These are phyloP conservation scores for Philopotamus ludificatus DNA, from an alignment of 1,140 invertebrate genomes.

Conservation along the genomic window DNA sequence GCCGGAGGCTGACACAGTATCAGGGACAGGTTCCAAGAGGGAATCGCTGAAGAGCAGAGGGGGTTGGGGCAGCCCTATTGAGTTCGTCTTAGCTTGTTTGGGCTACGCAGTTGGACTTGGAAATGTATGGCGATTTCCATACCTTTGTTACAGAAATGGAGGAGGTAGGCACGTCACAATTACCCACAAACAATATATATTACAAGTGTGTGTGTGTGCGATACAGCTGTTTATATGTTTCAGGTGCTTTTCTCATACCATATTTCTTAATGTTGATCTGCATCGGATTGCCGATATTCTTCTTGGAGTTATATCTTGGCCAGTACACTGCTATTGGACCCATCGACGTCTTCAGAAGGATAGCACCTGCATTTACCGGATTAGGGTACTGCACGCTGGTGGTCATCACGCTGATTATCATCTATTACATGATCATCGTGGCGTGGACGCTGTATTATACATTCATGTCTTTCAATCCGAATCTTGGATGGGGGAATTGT, in stretches of 20 bases:
- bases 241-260: slow-evolving; percentile 78
- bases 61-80: slow-evolving; percentile 71
- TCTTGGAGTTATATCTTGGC: slow-evolving; percentile 64
- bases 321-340: slow-evolving; percentile 65
- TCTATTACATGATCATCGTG: slow-evolving; percentile 83
- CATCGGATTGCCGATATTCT: slow-evolving; percentile 79
- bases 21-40: background rate
- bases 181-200: slow-evolving; percentile 25
- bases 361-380: slow-evolving; percentile 63
- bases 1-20: background rate
- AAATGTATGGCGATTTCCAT: slow-evolving; percentile 89
- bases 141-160: slow-evolving; percentile 78
- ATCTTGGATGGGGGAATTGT: slow-evolving; percentile 71
- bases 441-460: slow-evolving; percentile 78
- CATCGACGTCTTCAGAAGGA: slow-evolving; percentile 58
- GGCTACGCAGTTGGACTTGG: slow-evolving; percentile 78
- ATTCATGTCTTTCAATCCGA: slow-evolving; percentile 65
- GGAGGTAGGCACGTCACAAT: slow-evolving; percentile 59
- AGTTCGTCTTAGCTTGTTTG: slow-evolving; percentile 77
- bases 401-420: slow-evolving; percentile 74
- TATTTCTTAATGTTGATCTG: slow-evolving; percentile 75
- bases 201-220: background rate
- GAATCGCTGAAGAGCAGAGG: slow-evolving; percentile 48
- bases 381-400: slow-evolving; percentile 70
- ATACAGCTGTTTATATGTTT: slow-evolving; percentile 48